Base-by-base conservation (phyloP, 2,797 vertebrate genomes). In the Sebastes matsubarae region DNA sequence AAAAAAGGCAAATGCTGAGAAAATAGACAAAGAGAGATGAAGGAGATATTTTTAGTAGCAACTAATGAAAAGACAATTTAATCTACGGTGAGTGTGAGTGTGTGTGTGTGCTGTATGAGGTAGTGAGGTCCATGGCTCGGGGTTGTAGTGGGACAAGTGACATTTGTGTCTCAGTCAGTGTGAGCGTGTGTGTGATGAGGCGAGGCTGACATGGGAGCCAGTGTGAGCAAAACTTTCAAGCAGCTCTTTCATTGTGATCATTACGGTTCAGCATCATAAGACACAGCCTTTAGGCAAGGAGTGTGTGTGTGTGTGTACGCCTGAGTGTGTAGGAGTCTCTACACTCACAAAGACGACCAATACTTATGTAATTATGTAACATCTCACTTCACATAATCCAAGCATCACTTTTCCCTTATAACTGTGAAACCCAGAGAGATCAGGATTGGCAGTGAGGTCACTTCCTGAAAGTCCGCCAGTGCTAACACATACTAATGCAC, bases 401-500 rank as follows among this genome's bases (percentile, higher is more conserved):
- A 74, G 24, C 67, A 66, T 74, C 54, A 67, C 46, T 74, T 72
- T 65, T 60, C 36, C 54, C 58, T 38, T 60, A 36, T 59, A 68
- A 80, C 30, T 55, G 59, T 77, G 63, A 79, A 81, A 82, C 75
- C 73, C 65, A 76, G 24, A 72, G 77, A 76, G 84, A 78, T 75
- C 59, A 71, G 76, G 38, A 64, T 16, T 14, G 69, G 69, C 42
- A 61, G 74, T 89, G 85, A 91, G 76, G 83, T 93, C 80, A 90
- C 77, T 87, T 94, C 85, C 80, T 82, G 67, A 70, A 65, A 67
- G 77, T 57, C 83, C 81, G 87, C 68, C 88, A 89, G 46, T 52
- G 60, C 27, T 89, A 24, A 59, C 20, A 50, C 18, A 14, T 50
- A n/a, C 38, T 46, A 54, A 60, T 16, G 60, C 22, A 22, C 46